These are phyloP conservation scores for Lycorma delicatula DNA, from an alignment of 1,140 invertebrate species.

Conservation along the genomic window DNA sequence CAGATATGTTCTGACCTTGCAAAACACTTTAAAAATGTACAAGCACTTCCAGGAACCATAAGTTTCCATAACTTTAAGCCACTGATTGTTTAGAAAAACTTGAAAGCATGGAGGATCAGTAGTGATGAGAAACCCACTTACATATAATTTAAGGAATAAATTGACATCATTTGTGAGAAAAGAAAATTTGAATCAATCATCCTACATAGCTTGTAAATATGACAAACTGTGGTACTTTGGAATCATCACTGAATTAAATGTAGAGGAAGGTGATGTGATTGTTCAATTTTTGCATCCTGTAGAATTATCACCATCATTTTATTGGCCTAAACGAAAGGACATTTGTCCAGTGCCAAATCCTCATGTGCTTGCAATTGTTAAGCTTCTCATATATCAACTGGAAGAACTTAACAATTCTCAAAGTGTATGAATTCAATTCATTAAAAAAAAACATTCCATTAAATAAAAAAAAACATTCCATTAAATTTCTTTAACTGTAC, in stretches of 20 bases:
- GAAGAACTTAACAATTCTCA: too few relatives aligned
- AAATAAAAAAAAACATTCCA: too few relatives aligned
- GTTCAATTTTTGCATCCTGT: background rate
- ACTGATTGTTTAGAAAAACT: background rate
- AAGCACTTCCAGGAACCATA: too few relatives aligned
- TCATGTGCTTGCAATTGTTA: background rate
- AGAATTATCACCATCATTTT: background rate
- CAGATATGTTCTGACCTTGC: background rate
- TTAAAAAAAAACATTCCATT: too few relatives aligned
- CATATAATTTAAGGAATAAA: too few relatives aligned
- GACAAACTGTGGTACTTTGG: slow-evolving; percentile 7
- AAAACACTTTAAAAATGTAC: background rate
- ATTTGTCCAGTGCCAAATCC: background rate
- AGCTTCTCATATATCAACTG: too few relatives aligned
- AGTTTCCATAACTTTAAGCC: background rate
- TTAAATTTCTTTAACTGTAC: too few relatives aligned
- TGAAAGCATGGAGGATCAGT: slow-evolving; percentile 8
- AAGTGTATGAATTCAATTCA: too few relatives aligned
- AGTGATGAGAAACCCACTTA: background rate
- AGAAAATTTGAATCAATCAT: background rate
- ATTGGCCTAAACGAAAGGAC: background rate
- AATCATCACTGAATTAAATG: slow-evolving; percentile 2
- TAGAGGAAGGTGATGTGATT: background rate
- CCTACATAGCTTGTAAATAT: background rate
- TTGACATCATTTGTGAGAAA: too few relatives aligned